Conservation (phyloP, 2,113 vertebrate genomes). For the Misgurnus mizolepis region DNA sequence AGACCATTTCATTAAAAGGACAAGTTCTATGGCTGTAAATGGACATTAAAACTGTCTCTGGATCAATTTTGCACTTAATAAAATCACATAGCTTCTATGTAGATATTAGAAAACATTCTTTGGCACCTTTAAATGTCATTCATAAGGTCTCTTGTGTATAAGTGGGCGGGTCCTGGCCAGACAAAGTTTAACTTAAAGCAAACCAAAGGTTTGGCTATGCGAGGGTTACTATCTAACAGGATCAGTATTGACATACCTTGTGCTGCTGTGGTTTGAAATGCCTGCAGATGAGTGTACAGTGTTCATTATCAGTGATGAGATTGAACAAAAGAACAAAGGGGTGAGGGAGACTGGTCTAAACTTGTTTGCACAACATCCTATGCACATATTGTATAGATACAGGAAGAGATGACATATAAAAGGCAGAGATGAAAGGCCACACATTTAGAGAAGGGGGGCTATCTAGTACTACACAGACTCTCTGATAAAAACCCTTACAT, state of each 20-base stretch:
- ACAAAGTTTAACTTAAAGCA: too few relatives aligned
- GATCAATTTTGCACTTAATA: too few relatives aligned
- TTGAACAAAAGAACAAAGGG: slow-evolving; percentile 37
- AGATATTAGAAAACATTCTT: too few relatives aligned
- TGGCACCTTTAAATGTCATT: too few relatives aligned
- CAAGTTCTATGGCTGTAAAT: too few relatives aligned
- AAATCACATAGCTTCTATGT: too few relatives aligned
- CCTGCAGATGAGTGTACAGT: slow-evolving; percentile 46
- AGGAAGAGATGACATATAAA: too few relatives aligned
- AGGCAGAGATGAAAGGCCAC: slow-evolving; percentile 8
- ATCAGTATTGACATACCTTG: slow-evolving; percentile 46
- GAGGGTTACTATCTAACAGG: background rate
- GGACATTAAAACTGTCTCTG: too few relatives aligned
- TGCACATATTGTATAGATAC: background rate
- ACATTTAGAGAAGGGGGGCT: background rate
- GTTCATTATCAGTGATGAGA: slow-evolving; percentile 30
- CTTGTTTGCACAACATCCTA: slow-evolving; percentile 48
- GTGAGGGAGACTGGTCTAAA: slow-evolving; percentile 30
- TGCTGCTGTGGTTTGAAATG: slow-evolving; percentile 56
- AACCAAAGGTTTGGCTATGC: too few relatives aligned
- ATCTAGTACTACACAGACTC: background rate
- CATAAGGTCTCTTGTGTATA: too few relatives aligned
- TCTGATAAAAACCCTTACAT: background rate
- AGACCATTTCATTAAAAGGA: too few relatives aligned
- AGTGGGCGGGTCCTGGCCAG: too few relatives aligned